Base-by-base conservation (phyloP, 1,140 invertebrate genomes). In the Drosophila bifasciata region DNA sequence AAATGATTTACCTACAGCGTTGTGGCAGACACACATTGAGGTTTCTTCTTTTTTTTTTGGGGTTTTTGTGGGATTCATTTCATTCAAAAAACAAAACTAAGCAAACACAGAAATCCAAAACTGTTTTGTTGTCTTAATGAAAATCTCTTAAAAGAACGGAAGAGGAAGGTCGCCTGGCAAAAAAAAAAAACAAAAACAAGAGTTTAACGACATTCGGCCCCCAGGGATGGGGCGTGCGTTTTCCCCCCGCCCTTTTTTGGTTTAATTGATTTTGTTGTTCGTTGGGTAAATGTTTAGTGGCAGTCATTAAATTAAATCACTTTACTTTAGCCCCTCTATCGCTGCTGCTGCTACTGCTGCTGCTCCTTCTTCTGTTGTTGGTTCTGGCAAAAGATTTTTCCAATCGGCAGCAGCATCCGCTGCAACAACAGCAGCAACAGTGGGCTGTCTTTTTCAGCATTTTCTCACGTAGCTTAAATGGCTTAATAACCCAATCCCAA, bases 181-280 rank as follows among this genome's bases (percentile, higher is more conserved):
- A 23, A 55, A 39, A 52, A 51, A 57, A 58, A n/a, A n/a, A n/a
- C n/a, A n/a, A n/a, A n/a, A n/a, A n/a, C n/a, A n/a, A n/a, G n/a
- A n/a, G 52, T 76, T 76, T 76, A 76, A 59, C 69, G 74, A 70
- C 64, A 59, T 2, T 5, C 59, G 43, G 40, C 39, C 28, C 28
- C 45, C 25, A 55, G 70, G 66, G 17, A 25, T 36, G 52, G 40
- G 59, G 70, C 50, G 39, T 55, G 17, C 56, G 41, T 59, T 21
- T 7, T 11, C 51, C 21, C 53, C 15, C 5, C 17, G 8, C n/a
- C 28, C 57, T 49, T 48, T 55, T 43, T 53, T 44, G 32, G 40
- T 76, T 74, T 76, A 76, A 76, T 76, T 76, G 74, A 76, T 76
- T 76, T 70, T 70, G 72, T 58, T 76, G 74, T 76, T 76, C 44